These are phyloP conservation scores for Rallus limicola DNA, from an alignment of 2,113 vertebrate species.

Conservation along the genomic window DNA sequence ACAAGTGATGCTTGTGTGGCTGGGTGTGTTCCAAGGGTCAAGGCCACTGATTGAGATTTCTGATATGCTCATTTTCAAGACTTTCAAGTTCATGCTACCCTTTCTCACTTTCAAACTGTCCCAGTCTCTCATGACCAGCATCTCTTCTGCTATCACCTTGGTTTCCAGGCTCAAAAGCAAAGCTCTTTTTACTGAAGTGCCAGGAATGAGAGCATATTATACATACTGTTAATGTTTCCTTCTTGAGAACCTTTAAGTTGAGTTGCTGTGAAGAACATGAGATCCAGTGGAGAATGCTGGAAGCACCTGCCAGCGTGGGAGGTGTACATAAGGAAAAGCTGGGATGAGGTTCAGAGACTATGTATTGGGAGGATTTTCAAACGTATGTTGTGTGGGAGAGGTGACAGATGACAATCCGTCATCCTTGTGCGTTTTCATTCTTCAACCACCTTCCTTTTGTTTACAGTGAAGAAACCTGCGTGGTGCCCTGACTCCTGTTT, in stretches of 20 bases:
- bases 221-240: not conserved
- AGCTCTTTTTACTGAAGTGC: rapidly evolving
- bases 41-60: not conserved
- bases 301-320: not conserved
- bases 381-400: not conserved
- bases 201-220: not conserved
- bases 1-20: rapidly evolving
- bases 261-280: not conserved
- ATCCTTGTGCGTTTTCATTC: not conserved
- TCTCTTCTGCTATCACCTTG: not conserved
- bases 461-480: not conserved
- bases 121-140: not conserved
- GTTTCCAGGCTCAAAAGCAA: not conserved
- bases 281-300: not conserved
- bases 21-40: not conserved
- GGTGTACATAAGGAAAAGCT: not conserved
- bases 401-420: not conserved
- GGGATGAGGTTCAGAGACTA: not conserved
- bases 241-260: not conserved
- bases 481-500: not conserved
- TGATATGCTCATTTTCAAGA: not conserved
- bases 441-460: not conserved
- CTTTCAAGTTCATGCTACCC: not conserved
- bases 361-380: not conserved
- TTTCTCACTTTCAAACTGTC: not conserved